A percentile compares a stretch with the other conserved stretches of the same genome.
Evolutionary conservation across 2,888 invertebrate genomes (phyloP).

Genomic region (Aporophyla nigra): DNA sequence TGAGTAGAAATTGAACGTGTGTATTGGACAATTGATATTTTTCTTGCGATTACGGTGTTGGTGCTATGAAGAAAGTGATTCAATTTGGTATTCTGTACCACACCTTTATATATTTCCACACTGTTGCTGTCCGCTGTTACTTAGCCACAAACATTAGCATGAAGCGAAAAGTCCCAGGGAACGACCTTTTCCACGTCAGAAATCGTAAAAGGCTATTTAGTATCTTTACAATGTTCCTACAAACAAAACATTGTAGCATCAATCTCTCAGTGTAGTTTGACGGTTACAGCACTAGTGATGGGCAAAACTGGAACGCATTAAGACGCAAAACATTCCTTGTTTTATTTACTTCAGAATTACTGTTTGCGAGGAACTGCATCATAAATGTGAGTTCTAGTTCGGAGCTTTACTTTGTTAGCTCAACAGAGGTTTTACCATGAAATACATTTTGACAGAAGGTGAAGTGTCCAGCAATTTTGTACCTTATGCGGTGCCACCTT

Average conservation of each 20-base stretch:
- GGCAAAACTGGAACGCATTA: background rate
- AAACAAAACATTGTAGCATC: background rate
- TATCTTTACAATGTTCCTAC: slow-evolving; percentile 25
- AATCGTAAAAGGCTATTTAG: slow-evolving; percentile 7
- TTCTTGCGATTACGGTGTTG: no score
- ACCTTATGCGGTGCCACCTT: slow-evolving; percentile 21
- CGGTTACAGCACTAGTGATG: background rate
- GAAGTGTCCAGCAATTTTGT: slow-evolving; percentile 16
- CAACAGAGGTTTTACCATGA: background rate
- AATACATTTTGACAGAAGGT: slow-evolving; percentile 1
- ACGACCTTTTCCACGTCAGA: background rate
- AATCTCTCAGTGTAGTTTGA: background rate
- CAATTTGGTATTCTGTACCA: no score
- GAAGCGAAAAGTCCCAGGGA: background rate
- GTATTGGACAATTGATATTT: no score
- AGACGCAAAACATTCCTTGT: background rate
- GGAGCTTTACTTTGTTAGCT: background rate
- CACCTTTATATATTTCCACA: no score
- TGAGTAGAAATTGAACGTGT: no score
- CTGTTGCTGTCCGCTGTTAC: no score
- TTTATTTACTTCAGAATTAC: background rate
- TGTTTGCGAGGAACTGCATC: background rate
- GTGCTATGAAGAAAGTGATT: no score
- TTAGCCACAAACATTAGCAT: background rate
- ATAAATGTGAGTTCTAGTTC: background rate